Base-by-base conservation (phyloP, 2,888 invertebrate species). In the Penaeus monodon region DNA sequence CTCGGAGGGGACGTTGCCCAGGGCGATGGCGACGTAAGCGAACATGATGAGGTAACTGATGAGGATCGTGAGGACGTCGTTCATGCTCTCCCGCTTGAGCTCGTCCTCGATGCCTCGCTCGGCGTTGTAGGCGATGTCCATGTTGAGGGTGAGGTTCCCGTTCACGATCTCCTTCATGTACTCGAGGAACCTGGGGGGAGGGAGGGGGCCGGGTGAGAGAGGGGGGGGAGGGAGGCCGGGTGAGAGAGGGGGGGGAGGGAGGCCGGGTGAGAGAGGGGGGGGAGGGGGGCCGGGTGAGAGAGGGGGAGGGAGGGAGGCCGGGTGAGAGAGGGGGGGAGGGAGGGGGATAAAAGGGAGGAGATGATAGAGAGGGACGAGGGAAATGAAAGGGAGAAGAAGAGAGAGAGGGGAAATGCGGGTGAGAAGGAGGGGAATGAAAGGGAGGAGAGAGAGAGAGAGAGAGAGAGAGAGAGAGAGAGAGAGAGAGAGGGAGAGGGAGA, bases 51-150 rank as follows among this genome's bases (percentile, higher is more conserved):
- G 90, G 91, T 99, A 99, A 92, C 98, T 98, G 90, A 97, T 95
- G 3, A 95, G 92, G 90, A 99, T 96, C 0, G 98, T 98, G 17
- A 93, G 91, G 0, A 95, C 94, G 94, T 99, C 99, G 0, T 97
- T 96, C 88, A 94, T 93, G 24, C 98, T 97, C 84, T 97, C 95
- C 81, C 98, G 94, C 89, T 95, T 94, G 33, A 99, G 93, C 92
- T 99, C 99, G 93, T 99, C 99, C 92, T 99, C 96, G 88, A 99
- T 97, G 0, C 98, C 98, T n/a, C 98, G 94, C 93, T 98, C 97
- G 0, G 97, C 95, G 0, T 95, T 96, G 92, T 95, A 97, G 0
- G 97, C 97, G 44, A 97, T 94, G 91, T 97, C 96, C 96, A 97
- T 96, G 92, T 94, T 95, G 0, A 93, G 91, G 0, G 96, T 78